phyloP scores from a whole-genome alignment of 2,888 invertebrate genomes.

The Torymus tubicola region DNA sequence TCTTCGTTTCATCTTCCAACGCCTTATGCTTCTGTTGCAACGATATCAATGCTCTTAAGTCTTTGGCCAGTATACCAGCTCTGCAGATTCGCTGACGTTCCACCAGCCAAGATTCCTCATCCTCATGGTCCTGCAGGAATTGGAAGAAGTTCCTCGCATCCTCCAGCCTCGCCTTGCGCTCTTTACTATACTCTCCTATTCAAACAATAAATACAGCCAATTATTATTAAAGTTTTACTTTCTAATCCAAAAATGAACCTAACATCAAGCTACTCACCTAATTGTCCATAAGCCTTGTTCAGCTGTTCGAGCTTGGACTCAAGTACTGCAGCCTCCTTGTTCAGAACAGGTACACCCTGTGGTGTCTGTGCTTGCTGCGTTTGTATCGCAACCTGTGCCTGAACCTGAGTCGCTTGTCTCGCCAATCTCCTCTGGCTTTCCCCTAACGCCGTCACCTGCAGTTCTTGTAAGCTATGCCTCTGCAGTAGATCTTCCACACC shows the following conservation, averaged over 20 bases:
- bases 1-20: conserved; percentile 91
- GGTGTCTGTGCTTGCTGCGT: conserved; percentile 72
- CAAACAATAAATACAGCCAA: background rate
- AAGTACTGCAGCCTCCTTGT: conserved; percentile 78
- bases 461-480: conserved; percentile 93
- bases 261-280: conserved; percentile 69
- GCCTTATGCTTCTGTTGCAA: conserved; percentile 95
- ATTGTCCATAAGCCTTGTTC: conserved; percentile 86
- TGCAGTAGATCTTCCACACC: conserved; percentile 97
- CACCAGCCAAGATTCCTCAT: conserved; percentile 97
- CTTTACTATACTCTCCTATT: conserved; percentile 82
- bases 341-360: conserved; percentile 60
- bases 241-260: background rate
- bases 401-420: conserved; percentile 78
- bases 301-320: conserved; percentile 86
- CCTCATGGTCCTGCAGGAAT: conserved; percentile 97
- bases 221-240: no score
- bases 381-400: conserved; percentile 80
- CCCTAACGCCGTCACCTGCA: conserved; percentile 89
- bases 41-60: conserved; percentile 92
- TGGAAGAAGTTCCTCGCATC: conserved; percentile 96
- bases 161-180: conserved; percentile 89
- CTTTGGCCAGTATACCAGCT: conserved; percentile 95
- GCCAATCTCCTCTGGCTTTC: conserved; percentile 89
- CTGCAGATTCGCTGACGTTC: conserved; percentile 96